Percentiles rank a stretch among this genome's conserved stretches.
phyloP scores from a whole-genome alignment of 2,888 invertebrate species.

The Drosophila fulvimacula region DNA sequence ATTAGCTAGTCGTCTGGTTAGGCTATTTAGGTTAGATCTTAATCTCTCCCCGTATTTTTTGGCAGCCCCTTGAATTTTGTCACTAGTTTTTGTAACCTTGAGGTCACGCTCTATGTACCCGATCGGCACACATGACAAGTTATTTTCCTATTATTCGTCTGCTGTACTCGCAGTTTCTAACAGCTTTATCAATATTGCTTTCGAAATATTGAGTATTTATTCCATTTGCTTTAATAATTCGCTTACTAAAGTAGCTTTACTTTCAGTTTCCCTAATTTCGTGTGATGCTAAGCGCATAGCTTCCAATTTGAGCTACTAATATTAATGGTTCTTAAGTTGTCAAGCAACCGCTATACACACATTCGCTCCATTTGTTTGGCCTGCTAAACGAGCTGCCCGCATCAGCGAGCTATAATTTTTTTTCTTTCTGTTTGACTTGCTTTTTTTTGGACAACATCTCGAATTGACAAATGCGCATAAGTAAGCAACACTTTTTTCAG shows the following conservation, averaged over 20 bases:
- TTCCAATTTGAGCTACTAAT: constrained; percentile 8
- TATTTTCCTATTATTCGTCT: too few relatives aligned
- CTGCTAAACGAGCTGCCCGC: constrained; percentile 44
- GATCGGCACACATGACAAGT: too few relatives aligned
- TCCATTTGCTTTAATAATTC: not conserved
- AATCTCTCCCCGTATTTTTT: too few relatives aligned
- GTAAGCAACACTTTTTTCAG: constrained; percentile 59
- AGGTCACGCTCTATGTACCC: too few relatives aligned
- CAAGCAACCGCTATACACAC: constrained; percentile 7
- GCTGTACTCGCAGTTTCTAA: too few relatives aligned
- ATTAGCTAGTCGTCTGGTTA: too few relatives aligned
- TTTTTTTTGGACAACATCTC: constrained; percentile 35
- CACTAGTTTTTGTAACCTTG: too few relatives aligned
- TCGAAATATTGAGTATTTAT: not conserved
- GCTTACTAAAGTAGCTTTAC: not conserved
- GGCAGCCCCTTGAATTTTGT: too few relatives aligned
- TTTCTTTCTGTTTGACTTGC: not conserved
- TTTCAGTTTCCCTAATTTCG: not conserved
- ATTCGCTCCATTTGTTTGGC: constrained; percentile 29
- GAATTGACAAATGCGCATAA: constrained; percentile 63
- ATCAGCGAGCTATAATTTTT: constrained; percentile 21
- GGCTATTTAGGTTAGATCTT: too few relatives aligned
- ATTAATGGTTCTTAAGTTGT: not conserved
- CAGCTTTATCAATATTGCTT: too few relatives aligned
- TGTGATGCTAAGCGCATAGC: constrained; percentile 12